Base-by-base conservation (phyloP, 2,888 invertebrate species). In the Biston stratarius region DNA sequence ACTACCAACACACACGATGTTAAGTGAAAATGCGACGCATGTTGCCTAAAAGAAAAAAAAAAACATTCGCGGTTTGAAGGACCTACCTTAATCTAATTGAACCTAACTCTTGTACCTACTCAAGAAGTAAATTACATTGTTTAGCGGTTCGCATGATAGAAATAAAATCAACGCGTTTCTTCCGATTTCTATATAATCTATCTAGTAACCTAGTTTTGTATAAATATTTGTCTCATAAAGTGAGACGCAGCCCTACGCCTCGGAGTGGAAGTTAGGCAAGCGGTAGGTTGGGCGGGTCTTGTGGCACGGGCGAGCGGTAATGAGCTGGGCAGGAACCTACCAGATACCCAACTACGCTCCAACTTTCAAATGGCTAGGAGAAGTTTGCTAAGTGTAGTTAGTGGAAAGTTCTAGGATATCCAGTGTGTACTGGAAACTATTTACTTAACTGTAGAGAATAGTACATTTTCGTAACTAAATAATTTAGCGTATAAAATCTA, bases 281-380 rank as follows among this genome's bases (percentile, higher is more conserved):
- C 80, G 85, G 83, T 75, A 77, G 76, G 75, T 78, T 77, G 88
- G 89, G 89, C 89, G 89, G 89, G 89, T 87, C 91, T 91, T 91
- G 87, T 73, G 91, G 90, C 79, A 73, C 80, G 77, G 79, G 78
- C 81, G 80, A 80, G 77, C 82, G 82, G 87, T 91, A 91, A 91
- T 90, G 91, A 91, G 88, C 85, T 81, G 82, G 82, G 82, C 79
- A 80, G 80, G 73, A 79, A 61, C 58, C 74, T 61, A 47, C 58
- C 77, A 88, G 87, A 87, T 67, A 67, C 61, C 77, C 52, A 73
- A 76, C 64, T 83, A 81, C 82, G 78, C 76, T 81, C 51, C 51
- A 70, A 70, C 66, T 70, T 70, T 53, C 42, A 14, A 63, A 70
- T 63, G 60, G 63, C 66, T 61, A 40, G 40, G 56, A 6, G 42